A percentile compares a stretch with the other conserved stretches of the same genome.
phyloP scores from a whole-genome alignment of 1,140 invertebrate genomes.

The Cherax destructor region DNA sequence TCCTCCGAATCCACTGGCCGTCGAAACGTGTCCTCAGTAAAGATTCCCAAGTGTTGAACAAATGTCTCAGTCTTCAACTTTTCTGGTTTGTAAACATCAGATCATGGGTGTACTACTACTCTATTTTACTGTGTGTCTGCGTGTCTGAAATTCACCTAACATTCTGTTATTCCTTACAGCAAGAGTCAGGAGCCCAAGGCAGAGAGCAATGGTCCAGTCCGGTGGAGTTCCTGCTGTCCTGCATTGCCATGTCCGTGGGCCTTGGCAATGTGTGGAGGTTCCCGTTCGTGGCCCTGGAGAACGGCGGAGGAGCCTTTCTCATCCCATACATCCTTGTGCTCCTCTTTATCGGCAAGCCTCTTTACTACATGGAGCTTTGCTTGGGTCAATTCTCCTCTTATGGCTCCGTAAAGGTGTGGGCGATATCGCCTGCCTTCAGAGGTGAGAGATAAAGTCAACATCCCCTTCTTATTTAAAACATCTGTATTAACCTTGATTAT shows the following conservation, averaged over 20 bases:
- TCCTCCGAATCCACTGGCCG: too few species aligned
- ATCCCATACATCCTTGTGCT: conserved; percentile 80
- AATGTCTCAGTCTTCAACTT: too few species aligned
- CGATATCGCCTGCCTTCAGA: conserved; percentile 71
- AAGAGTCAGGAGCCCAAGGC: background rate
- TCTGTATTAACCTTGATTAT: too few species aligned
- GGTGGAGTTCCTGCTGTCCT: conserved; percentile 76
- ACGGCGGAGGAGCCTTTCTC: conserved; percentile 78
- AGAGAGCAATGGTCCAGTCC: conserved; percentile 73
- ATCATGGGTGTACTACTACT: too few species aligned
- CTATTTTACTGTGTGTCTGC: too few species aligned
- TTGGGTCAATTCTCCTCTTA: conserved; percentile 72
- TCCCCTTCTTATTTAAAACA: background rate
- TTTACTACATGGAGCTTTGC: conserved; percentile 72
- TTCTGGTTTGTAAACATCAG: too few species aligned
- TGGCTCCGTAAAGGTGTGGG: conserved; percentile 72
- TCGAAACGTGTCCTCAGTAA: too few species aligned
- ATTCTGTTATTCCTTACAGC: background rate
- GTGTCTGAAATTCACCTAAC: too few species aligned
- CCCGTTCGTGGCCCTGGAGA: conserved; percentile 77
- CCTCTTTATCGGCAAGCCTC: conserved; percentile 77
- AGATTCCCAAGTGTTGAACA: too few species aligned
- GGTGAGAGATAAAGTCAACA: conserved; percentile 61
- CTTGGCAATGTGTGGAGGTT: conserved; percentile 79
- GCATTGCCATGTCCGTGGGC: conserved; percentile 78